These are phyloP conservation scores for Nemapogon koenigi DNA, from an alignment of 2,888 invertebrate genomes.

Conservation along the genomic window DNA sequence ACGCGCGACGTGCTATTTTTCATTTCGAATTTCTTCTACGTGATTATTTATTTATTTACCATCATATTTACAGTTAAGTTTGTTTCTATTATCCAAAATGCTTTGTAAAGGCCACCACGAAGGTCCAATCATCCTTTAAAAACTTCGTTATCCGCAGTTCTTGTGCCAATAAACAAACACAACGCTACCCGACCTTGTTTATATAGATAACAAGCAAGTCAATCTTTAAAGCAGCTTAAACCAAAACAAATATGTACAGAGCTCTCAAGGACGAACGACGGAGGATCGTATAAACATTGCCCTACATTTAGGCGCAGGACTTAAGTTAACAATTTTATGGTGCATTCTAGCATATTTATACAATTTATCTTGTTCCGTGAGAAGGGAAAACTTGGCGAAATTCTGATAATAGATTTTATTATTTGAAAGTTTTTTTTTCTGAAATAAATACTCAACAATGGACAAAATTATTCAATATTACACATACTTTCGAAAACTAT, in stretches of 20 bases:
- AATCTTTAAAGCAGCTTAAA: slow-evolving; percentile 32
- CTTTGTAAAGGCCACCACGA: too few relatives aligned
- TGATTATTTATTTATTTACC: background rate
- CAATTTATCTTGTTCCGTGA: too few relatives aligned
- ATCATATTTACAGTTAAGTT: background rate
- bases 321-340: slow-evolving; percentile 4
- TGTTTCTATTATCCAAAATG: too few relatives aligned
- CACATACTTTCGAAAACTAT: too few relatives aligned
- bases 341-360: background rate
- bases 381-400: too few relatives aligned
- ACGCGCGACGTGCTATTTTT: too few relatives aligned
- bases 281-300: slow-evolving; percentile 15
- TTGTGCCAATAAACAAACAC: slow-evolving; percentile 26
- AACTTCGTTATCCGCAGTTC: background rate
- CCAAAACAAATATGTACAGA: slow-evolving; percentile 52
- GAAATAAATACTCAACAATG: too few relatives aligned
- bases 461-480: too few relatives aligned
- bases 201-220: slow-evolving; percentile 48
- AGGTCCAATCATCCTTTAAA: too few relatives aligned
- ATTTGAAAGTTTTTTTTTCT: too few relatives aligned
- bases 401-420: too few relatives aligned
- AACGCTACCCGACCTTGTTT: slow-evolving; percentile 32
- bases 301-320: slow-evolving; percentile 11
- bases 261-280: slow-evolving; percentile 34
- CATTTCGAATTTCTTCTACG: too few relatives aligned